Base-by-base conservation (phyloP, 2,113 vertebrate genomes). In the Alaudala cheleensis region DNA sequence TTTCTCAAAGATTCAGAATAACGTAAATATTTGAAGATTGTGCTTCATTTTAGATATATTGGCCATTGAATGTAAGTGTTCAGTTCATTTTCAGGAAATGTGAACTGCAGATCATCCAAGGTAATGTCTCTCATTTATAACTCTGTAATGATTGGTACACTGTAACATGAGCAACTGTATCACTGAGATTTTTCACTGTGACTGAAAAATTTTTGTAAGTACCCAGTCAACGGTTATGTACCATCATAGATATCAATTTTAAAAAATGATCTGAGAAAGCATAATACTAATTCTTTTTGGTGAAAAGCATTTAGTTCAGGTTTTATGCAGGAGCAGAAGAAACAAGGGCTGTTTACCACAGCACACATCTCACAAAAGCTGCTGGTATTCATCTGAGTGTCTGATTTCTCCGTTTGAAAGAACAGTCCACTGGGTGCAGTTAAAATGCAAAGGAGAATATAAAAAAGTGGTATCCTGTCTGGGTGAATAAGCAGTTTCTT, bases 361-460 rank as follows among this genome's bases (percentile, higher is more conserved):
- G 14, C 42, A 85, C 15, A 45, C 4, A 12, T 12, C 17, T 77
- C 76, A 44, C 50, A 86, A 77, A 83, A 88, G 8, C 47, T 91
- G 25, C 53, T 62, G 56, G 22, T 87, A 58, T 54, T 85, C 87
- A 93, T 40, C 12, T 64, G 73, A 92, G 47, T 44, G 18, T 54
- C 61, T 81, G 54, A 74, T 74, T 61, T 69, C 39, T 66, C 34
- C 25, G 1, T 39, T 70, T 88, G 65, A 76, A 89, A 66, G 53
- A 79, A 34, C 10, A 39, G 58, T 76, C 73, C 53, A 33, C 40
- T 39, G 45, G 49, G 57, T 79, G 42, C 58, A 80, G 61, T 92
- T 83, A 88, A 81, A 95, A 93, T 92, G 86, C 58, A 90, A 76
- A 95, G 39, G 31, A 87, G 45, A 91, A 49, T 45, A 72, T 23